Evolutionary conservation across 1,140 invertebrate genomes (phyloP).

Genomic region (Papilio xuthus): DNA sequence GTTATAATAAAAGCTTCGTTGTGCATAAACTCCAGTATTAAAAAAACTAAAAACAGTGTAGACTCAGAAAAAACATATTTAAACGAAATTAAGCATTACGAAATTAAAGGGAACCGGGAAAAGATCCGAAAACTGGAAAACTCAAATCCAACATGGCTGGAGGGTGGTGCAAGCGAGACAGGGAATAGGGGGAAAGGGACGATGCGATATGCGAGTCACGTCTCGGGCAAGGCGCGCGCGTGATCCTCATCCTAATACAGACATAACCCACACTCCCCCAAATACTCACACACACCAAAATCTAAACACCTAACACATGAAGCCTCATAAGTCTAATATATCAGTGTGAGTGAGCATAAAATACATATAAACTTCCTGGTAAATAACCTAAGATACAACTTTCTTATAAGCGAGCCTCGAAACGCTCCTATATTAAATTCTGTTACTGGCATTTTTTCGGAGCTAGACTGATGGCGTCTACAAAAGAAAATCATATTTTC

Average conservation of each 20-base stretch:
- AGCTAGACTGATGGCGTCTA: conserved; percentile 60
- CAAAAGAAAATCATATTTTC: conserved; percentile 70
- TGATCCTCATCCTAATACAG: conserved; percentile 77
- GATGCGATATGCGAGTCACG: conserved; percentile 79
- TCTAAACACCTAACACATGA: conserved; percentile 68
- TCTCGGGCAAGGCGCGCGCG: conserved; percentile 76
- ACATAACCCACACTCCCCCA: conserved; percentile 68
- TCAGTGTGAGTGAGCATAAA: conserved; percentile 63
- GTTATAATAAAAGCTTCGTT: neutral
- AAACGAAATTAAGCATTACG: conserved; percentile 59
- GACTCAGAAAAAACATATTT: conserved; percentile 45
- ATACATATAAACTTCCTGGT: conserved; percentile 79
- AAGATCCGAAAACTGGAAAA: conserved; percentile 79
- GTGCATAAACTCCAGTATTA: neutral
- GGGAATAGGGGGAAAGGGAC: conserved; percentile 72
- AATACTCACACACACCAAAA: conserved; percentile 57
- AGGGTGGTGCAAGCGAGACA: conserved; percentile 76
- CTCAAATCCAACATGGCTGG: conserved; percentile 78
- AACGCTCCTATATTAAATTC: conserved; percentile 78
- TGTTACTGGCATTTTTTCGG: conserved; percentile 67
- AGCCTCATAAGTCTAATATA: conserved; percentile 50
- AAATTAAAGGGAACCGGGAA: conserved; percentile 75
- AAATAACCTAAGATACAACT: conserved; percentile 76
- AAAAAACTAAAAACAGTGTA: conserved; percentile 9
- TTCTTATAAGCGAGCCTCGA: conserved; percentile 69